Percentiles rank a stretch among this genome's conserved stretches.
phyloP scores from a whole-genome alignment of 2,113 vertebrate species.

The Pampusana beccarii region DNA sequence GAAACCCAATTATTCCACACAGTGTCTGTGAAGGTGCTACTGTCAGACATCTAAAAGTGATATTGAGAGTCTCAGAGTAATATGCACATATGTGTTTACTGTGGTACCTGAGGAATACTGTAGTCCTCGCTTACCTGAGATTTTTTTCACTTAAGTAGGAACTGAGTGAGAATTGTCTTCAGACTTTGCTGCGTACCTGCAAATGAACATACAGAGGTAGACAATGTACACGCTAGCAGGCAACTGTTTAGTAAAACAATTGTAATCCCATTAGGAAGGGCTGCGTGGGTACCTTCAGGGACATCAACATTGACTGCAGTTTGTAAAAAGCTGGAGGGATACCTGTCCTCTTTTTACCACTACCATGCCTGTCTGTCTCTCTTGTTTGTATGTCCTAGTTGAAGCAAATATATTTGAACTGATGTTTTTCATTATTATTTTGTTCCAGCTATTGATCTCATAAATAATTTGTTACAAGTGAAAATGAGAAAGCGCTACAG shows the following conservation, averaged over 20 bases:
- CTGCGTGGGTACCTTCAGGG: not conserved
- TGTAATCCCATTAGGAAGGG: not conserved
- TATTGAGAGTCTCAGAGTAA: not conserved
- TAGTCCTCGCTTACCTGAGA: not conserved
- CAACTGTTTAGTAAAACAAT: not conserved
- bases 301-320: not conserved
- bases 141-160: not conserved
- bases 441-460: conserved; percentile 93
- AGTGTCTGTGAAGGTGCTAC: not conserved
- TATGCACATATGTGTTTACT: not conserved
- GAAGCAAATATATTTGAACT: not conserved
- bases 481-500: conserved; percentile 99
- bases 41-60: not conserved
- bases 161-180: not conserved
- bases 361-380: not conserved
- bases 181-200: not conserved
- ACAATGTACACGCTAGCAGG: not conserved
- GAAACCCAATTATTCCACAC: not conserved
- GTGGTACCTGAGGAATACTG: not conserved
- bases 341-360: not conserved
- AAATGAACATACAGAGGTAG: not conserved
- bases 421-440: conserved; percentile 48
- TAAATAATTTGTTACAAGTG: conserved; percentile 98
- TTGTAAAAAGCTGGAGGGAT: not conserved
- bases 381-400: not conserved